Evolutionary conservation across 2,888 invertebrate species (phyloP).

Genomic region (Mechanitis messenoides): DNA sequence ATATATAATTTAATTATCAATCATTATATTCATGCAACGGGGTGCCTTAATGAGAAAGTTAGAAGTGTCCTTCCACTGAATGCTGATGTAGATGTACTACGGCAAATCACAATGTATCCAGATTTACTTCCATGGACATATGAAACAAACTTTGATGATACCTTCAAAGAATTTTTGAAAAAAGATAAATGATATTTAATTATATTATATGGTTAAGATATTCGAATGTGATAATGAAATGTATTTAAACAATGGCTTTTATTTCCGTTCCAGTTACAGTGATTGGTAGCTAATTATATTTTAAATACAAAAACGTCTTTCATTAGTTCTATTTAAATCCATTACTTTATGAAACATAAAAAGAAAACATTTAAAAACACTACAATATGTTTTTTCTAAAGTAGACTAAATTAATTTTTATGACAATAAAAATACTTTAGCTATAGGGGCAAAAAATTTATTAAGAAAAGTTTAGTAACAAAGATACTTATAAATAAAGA

Average conservation of each 20-base stretch:
- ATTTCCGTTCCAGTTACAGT: background rate
- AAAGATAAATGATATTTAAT: slow-evolving; percentile 28
- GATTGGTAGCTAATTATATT: slow-evolving; percentile 3
- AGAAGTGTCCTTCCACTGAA: slow-evolving; percentile 65
- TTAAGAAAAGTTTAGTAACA: slow-evolving; percentile 4
- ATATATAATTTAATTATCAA: slow-evolving; percentile 68
- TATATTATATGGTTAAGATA: background rate
- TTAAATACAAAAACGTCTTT: background rate
- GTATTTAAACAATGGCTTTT: too few species aligned
- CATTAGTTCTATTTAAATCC: background rate
- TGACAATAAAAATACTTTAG: too few species aligned
- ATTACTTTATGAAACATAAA: too few species aligned
- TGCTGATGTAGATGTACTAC: slow-evolving; percentile 49
- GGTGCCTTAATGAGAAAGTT: slow-evolving; percentile 69
- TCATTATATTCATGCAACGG: slow-evolving; percentile 65
- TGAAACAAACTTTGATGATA: slow-evolving; percentile 64
- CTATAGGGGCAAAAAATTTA: background rate
- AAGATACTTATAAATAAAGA: slow-evolving; percentile 2
- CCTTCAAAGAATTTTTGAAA: slow-evolving; percentile 62
- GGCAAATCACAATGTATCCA: slow-evolving; percentile 60
- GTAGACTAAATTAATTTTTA: too few species aligned
- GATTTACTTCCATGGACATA: slow-evolving; percentile 68
- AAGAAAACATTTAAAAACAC: too few species aligned
- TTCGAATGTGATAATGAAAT: too few species aligned
- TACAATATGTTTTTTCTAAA: too few species aligned